These are phyloP conservation scores for Poeciliopsis infans DNA, from an alignment of 2,797 vertebrate species.

Conservation along the genomic window DNA sequence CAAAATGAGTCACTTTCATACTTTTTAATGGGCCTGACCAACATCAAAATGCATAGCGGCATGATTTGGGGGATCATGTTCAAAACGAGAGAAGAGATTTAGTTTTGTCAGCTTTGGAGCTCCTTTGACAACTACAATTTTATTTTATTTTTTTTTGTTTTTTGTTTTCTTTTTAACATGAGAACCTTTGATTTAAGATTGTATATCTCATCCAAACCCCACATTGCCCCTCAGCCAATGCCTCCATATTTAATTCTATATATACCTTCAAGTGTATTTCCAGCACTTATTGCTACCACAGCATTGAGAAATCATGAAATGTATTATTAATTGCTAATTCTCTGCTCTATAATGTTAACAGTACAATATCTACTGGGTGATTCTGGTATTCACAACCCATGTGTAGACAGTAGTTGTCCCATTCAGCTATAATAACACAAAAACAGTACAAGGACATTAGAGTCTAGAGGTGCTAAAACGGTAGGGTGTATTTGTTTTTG, in stretches of 20 bases:
- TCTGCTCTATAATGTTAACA: slow-evolving; percentile 80
- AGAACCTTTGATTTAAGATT: slow-evolving; percentile 35
- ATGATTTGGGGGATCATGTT: neutral
- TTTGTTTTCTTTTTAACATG: slow-evolving; percentile 39
- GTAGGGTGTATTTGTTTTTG: slow-evolving; percentile 72
- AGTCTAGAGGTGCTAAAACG: slow-evolving; percentile 87
- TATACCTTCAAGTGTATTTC: slow-evolving; percentile 19
- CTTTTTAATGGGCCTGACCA: neutral
- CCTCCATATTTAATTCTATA: neutral
- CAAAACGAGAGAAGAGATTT: neutral
- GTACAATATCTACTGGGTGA: slow-evolving; percentile 74
- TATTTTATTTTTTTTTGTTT: slow-evolving; percentile 10
- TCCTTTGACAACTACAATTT: slow-evolving; percentile 14
- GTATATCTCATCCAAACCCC: neutral
- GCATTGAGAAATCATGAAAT: slow-evolving; percentile 73
- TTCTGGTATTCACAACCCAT: slow-evolving; percentile 80
- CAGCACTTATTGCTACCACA: slow-evolving; percentile 42
- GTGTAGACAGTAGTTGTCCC: slow-evolving; percentile 78
- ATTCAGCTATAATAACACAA: slow-evolving; percentile 79
- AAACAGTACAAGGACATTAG: slow-evolving; percentile 80
- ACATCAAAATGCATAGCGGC: neutral
- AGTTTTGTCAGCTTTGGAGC: slow-evolving; percentile 26
- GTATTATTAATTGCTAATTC: slow-evolving; percentile 75
- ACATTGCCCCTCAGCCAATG: neutral
- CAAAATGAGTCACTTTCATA: neutral